Percentiles rank a stretch among this genome's conserved stretches.
Evolutionary conservation across 2,113 vertebrate genomes (phyloP).

Genomic region (Origma solitaria): DNA sequence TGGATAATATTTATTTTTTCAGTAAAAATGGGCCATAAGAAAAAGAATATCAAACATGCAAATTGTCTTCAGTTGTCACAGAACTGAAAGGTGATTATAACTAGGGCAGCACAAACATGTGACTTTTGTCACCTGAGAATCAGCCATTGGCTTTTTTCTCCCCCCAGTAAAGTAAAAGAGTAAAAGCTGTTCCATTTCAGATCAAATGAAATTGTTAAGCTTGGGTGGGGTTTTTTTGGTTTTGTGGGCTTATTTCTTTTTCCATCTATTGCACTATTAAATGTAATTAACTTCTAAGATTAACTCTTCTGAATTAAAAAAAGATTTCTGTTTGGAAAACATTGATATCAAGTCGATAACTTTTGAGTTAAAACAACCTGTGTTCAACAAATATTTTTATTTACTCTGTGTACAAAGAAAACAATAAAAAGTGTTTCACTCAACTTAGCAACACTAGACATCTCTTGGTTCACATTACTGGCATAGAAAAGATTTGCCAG

Average conservation of each 20-base stretch:
- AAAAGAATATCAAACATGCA: not conserved
- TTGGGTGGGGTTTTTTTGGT: not conserved
- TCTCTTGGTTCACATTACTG: not conserved
- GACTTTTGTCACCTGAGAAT: not conserved
- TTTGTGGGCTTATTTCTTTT: not conserved
- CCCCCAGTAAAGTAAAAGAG: not conserved
- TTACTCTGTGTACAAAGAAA: not conserved
- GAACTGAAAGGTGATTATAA: not conserved
- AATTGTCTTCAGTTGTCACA: not conserved
- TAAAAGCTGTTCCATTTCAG: not conserved
- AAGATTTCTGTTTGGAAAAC: not conserved
- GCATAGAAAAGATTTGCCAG: not conserved
- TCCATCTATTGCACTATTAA: not conserved
- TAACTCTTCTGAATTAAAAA: not conserved
- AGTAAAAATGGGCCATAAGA: not conserved
- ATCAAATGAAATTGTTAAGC: not conserved
- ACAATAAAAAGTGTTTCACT: not conserved
- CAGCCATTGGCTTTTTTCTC: not conserved
- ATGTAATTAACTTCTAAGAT: not conserved
- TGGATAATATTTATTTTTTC: not conserved
- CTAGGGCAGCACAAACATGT: not conserved
- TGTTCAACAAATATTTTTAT: not conserved
- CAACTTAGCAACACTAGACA: not conserved
- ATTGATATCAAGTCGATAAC: not conserved
- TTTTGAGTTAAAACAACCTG: not conserved